Conservation (phyloP, 1,140 invertebrate genomes). For the Wiebesia pumilae region DNA sequence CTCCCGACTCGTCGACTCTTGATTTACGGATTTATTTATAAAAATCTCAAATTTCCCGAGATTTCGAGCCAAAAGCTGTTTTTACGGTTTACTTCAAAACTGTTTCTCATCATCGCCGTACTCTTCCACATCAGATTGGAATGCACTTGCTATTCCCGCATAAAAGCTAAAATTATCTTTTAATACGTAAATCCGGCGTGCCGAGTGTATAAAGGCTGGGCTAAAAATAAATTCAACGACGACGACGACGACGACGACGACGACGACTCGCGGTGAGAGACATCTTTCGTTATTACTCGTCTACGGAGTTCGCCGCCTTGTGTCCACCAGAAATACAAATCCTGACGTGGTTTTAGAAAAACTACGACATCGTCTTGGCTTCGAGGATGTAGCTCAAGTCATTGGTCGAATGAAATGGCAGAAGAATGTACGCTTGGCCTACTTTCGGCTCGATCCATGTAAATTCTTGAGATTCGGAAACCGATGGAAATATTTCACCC, state of each 20-base stretch:
- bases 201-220: neutral
- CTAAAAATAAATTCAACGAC: slow-evolving; percentile 31
- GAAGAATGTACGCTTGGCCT: neutral
- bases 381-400: neutral
- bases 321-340: slow-evolving; percentile 30
- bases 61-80: slow-evolving; percentile 33
- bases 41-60: slow-evolving; percentile 44
- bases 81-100: slow-evolving; percentile 1
- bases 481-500: neutral
- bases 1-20: slow-evolving; percentile 24
- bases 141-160: slow-evolving; percentile 35
- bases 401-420: slow-evolving; percentile 2
- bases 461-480: neutral
- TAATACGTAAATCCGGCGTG: slow-evolving; percentile 14
- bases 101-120: slow-evolving; percentile 18
- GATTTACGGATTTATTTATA: slow-evolving; percentile 49
- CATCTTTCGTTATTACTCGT: slow-evolving; percentile 9
- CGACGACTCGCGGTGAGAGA: neutral
- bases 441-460: neutral
- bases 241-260: slow-evolving; percentile 9
- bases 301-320: neutral
- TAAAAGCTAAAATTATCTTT: slow-evolving; percentile 48
- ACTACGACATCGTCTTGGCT: slow-evolving; percentile 44
- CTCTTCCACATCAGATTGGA: slow-evolving; percentile 28
- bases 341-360: slow-evolving; percentile 31